A percentile compares a stretch with the other conserved stretches of the same genome.
Conservation (phyloP, 2,888 invertebrate genomes). For the Aspidapion aeneum region DNA sequence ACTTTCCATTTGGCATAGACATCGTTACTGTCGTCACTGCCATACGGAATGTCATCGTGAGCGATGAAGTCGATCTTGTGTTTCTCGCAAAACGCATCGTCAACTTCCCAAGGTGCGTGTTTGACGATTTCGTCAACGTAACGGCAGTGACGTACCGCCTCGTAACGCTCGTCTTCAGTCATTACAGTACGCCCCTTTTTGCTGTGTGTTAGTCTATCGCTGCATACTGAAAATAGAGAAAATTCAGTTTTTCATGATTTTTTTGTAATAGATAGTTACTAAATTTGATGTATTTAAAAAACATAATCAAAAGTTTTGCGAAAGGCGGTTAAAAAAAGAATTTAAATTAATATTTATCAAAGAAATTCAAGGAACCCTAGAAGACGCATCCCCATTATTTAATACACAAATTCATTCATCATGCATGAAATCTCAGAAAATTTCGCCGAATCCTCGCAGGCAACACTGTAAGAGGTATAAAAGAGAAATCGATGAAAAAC, state of each 20-base stretch:
- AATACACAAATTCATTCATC: too few relatives aligned
- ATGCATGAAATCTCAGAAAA: too few relatives aligned
- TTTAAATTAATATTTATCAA: too few relatives aligned
- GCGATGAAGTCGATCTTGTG: conserved; percentile 99
- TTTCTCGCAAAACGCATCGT: conserved; percentile 82
- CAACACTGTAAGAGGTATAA: too few relatives aligned
- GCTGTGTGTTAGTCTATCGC: conserved; percentile 84
- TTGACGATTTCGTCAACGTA: conserved; percentile 95
- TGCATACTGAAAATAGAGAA: conserved; percentile 66
- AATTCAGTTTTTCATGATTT: conserved; percentile 1
- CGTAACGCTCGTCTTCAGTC: conserved; percentile 94
- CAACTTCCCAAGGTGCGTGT: conserved; percentile 94
- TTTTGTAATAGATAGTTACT: too few relatives aligned
- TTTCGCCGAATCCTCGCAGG: too few relatives aligned
- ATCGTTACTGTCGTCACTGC: conserved; percentile 76
- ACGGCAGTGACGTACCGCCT: conserved; percentile 96
- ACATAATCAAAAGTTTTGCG: too few relatives aligned
- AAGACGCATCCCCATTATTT: too few relatives aligned
- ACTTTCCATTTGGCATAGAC: conserved; percentile 90
- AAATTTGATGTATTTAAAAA: too few relatives aligned
- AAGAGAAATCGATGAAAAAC: too few relatives aligned
- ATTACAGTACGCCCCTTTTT: conserved; percentile 95
- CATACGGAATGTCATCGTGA: conserved; percentile 98
- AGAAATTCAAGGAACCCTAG: too few relatives aligned
- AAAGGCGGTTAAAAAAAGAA: too few relatives aligned